Evolutionary conservation across 1,140 invertebrate genomes (phyloP), one percentile per base, ranked within the genome.

Genomic region (Aricia agestis): DNA sequence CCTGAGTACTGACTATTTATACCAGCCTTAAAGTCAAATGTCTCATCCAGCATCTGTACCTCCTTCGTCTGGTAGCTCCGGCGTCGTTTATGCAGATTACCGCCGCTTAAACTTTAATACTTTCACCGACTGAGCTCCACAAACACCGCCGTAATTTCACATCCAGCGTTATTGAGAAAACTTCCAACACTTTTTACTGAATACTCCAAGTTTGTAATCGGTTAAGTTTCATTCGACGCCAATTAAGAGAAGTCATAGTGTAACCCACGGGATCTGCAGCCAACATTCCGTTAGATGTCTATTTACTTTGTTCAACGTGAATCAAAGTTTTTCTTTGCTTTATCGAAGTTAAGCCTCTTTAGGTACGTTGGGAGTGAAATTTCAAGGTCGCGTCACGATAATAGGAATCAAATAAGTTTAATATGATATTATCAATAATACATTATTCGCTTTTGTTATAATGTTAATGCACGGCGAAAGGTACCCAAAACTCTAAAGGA

Each of bases 81-180:
- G 58, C 67, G 72, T 18, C 73, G 68, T 76, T 83, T 79, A 83
- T 82, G 77, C 69, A 82, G 77, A 83, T 82, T 75, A 77, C 61
- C 72, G 70, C 45, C 68, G 66, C 66, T 32, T 70, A 70, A 71
- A 70, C 59, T 63, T 63, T 63, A 63, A 63, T 63, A 63, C 59
- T 63, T 63, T 63, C 59, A 63, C 10, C 59, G 59, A 52, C 45
- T 52, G 45, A 52, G 59, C 18, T 59, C 15, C 58, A 63, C 59
- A 63, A 63, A 68, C 57, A 36, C 32, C n/a, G n/a, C 42, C 52
- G 75, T 75, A 65, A 71, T 73, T 72, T 66, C 59, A 63, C 18
- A 19, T 63, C 19, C 18, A 19, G 18, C 59, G 19, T 63, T 63
- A 63, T 63, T 63, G 59, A 63, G 59, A 19, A 63, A 63, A 63